Base-by-base conservation (phyloP, 2,888 invertebrate species). In the Campoletis raptor region DNA sequence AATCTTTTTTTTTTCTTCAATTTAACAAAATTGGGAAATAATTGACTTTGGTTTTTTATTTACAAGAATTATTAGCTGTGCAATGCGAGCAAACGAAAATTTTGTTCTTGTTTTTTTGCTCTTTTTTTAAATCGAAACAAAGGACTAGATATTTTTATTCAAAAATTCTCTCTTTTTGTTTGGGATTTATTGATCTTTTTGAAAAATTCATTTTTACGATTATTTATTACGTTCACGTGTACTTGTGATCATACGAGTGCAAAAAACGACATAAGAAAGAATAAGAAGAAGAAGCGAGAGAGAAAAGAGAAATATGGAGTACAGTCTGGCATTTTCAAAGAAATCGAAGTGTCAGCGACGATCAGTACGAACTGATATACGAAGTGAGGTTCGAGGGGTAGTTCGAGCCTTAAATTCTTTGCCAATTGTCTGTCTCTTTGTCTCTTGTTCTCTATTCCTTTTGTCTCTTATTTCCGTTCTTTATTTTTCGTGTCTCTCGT, bases 271-370 rank as follows among this genome's bases (percentile, higher is more conserved):
- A 36, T 4, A 48, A 81, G 42, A 78, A 83, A 79, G 64, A 42
- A 24, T 9, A 52, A 21, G 64, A 81, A 73, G 18, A 15, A 52
- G 73, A 54, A 82, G 82, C 72, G 52, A 45, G 48, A 77, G 74
- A 37, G 21, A 54, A 45, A 57, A 67, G 30, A 9, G 42, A 64
- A 54, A 30, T 61, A 61, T 30, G 61, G 30, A 61, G 61, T 61
- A 30, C 42, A 81, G 80, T 81, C 61, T 37, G 61, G 66, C 40
- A 66, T 42, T 73, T 81, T 61, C 73, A 61, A 73, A 69, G 72
- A 64, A 83, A 86, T 83, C 66, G 72, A 86, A 66, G 77, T 70
- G 83, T 81, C 85, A 85, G 73, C 78, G 69, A 12, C 73, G 81
- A 81, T 81, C 72, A 77, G 18, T 42, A 45, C 45, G 76, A 73